These are phyloP conservation scores for Tiliacea aurago DNA, from an alignment of 2,888 invertebrate species.

Conservation along the genomic window DNA sequence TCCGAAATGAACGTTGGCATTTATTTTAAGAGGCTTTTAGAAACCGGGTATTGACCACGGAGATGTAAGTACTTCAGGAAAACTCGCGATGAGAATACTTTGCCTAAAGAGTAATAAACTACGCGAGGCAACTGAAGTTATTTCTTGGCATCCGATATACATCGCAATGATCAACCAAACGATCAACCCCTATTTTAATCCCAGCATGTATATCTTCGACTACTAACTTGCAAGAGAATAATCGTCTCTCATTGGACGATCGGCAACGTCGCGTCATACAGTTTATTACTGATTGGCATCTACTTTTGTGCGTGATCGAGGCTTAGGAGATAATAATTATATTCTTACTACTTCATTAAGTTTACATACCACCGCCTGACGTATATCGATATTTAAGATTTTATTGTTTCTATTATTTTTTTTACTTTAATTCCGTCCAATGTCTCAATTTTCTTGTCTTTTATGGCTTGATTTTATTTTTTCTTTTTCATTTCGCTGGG, in stretches of 20 bases:
- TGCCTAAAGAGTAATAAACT: neutral
- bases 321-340: neutral
- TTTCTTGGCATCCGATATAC: neutral
- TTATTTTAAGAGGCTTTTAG: neutral
- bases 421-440: constrained; percentile 1
- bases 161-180: neutral
- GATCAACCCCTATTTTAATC: neutral
- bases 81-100: neutral
- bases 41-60: constrained; percentile 1
- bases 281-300: constrained; percentile 5
- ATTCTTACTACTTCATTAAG: neutral
- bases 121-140: neutral
- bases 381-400: neutral
- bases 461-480: neutral
- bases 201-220: neutral
- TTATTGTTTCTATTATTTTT: neutral
- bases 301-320: neutral
- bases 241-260: constrained; percentile 6
- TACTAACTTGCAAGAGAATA: constrained; percentile 11
- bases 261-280: neutral
- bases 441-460: neutral
- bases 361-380: constrained; percentile 6
- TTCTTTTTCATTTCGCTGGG: neutral
- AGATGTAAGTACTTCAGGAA: neutral
- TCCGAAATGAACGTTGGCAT: neutral